Base-by-base conservation (phyloP, 2,113 vertebrate species). In the Agapornis roseicollis region DNA sequence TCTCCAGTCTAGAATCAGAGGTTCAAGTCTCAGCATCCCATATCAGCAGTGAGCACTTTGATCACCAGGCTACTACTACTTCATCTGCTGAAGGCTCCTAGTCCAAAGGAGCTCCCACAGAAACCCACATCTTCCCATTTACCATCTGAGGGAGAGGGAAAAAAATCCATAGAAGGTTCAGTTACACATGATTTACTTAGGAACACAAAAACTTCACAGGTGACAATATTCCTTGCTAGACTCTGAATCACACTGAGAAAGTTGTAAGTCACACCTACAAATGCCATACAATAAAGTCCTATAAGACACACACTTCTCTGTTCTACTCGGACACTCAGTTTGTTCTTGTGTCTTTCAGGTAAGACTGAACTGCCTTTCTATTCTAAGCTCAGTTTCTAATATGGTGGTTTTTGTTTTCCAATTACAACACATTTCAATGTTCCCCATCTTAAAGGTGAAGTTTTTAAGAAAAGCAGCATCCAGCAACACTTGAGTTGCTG, bases 401-500 rank as follows among this genome's bases (percentile, higher is more conserved):
- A 33, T 6, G 33, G 22, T 6, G 27, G 27, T 3, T 6, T 42
- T 19, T 55, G 31, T 28, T 37, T n/a, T 44, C 47, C 1, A 24
- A 25, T 25, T 17, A 29, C 24, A 17, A 25, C 0, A 4, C 39
- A 5, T 46, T 47, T 31, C 29, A 20, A 27, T 41, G 71, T 35
- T 56, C 35, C 56, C 65, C 18, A 63, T 9, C 55, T 50, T 3
- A 22, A 41, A 58, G 47, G 20, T 7, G 11, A 31, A 64, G 28
- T 9, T 52, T 55, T 10, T 52, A 16, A 83, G 55, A 77, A 55
- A 25, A 63, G n/a, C 53, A 29, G 58, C 4, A 0, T 3, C 23
- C 39, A 19, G 28, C 33, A 33, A 23, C 0, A 2, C 0, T 1
- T 1, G 37, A 37, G 28, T 31, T 1, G 4, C 77, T 16, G 69